phyloP scores from a whole-genome alignment of 1,140 invertebrate species.

The Lordiphosa stackelbergi region DNA sequence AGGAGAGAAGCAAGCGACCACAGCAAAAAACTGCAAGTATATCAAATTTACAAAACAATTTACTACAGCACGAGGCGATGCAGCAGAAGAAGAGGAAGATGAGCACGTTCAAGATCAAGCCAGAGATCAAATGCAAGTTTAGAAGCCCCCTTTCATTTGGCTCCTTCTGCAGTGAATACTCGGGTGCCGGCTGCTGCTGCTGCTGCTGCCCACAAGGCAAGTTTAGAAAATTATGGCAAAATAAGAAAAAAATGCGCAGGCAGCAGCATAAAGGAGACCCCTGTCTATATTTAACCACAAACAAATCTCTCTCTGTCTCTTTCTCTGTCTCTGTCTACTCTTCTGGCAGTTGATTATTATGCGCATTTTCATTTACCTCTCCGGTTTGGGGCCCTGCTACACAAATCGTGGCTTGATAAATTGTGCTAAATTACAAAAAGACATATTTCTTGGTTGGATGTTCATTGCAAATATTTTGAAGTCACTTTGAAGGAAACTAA shows the following conservation, averaged over 20 bases:
- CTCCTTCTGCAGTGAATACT: slow-evolving; percentile 51
- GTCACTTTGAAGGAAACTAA: no score
- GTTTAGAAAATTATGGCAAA: slow-evolving; percentile 62
- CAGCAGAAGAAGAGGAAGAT: slow-evolving; percentile 44
- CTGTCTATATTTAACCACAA: slow-evolving; percentile 34
- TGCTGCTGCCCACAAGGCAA: slow-evolving; percentile 51
- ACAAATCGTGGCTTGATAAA: slow-evolving; percentile 24
- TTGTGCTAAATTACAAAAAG: slow-evolving; percentile 31
- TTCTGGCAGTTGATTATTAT: slow-evolving; percentile 21
- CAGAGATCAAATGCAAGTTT: slow-evolving; percentile 65
- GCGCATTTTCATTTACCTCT: slow-evolving; percentile 22
- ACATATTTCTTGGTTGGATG: background rate
- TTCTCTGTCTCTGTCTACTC: background rate
- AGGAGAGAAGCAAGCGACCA: slow-evolving; percentile 6
- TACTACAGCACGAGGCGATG: slow-evolving; percentile 50
- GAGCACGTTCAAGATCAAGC: slow-evolving; percentile 73
- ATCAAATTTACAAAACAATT: slow-evolving; percentile 76
- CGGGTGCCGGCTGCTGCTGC: slow-evolving; percentile 11
- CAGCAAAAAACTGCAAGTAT: slow-evolving; percentile 57
- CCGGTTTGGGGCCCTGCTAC: background rate
- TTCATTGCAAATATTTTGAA: slow-evolving; percentile 8
- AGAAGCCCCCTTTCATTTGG: slow-evolving; percentile 32
- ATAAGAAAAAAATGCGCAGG: slow-evolving; percentile 56
- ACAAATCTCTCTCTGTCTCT: background rate
- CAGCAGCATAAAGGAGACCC: slow-evolving; percentile 26